Evolutionary conservation across 2,113 vertebrate species (phyloP).

Genomic region (Albula glossodonta): DNA sequence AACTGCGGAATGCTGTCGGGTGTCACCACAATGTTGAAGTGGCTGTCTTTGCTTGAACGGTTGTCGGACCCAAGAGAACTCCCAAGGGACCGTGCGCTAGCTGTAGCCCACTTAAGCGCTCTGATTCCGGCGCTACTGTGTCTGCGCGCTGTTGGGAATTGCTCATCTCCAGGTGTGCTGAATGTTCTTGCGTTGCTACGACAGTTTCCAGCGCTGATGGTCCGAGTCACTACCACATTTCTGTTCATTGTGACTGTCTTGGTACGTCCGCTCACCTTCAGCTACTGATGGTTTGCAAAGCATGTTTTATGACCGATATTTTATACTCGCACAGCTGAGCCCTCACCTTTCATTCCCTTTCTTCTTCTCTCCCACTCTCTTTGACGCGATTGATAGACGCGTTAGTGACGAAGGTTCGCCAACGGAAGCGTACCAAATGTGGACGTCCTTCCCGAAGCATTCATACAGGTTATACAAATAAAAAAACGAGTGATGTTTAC

Average conservation of each 20-base stretch:
- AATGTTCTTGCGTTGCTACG: neutral
- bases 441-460: neutral
- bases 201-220: slow-evolving; percentile 55
- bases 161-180: slow-evolving; percentile 16
- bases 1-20: slow-evolving; percentile 72
- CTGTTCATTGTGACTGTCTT: slow-evolving; percentile 45
- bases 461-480: neutral
- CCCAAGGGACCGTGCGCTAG: slow-evolving; percentile 48
- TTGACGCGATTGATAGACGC: neutral
- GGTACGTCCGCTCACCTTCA: neutral
- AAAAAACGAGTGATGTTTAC: neutral
- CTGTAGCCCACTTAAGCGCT: slow-evolving; percentile 55
- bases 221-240: slow-evolving; percentile 52
- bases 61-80: slow-evolving; percentile 52
- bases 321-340: slow-evolving; percentile 1
- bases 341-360: neutral
- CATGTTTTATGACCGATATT: neutral
- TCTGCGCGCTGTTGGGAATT: slow-evolving; percentile 41
- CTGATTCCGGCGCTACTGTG: slow-evolving; percentile 61
- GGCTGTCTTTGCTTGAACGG: slow-evolving; percentile 54
- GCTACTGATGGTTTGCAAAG: neutral
- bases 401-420: neutral
- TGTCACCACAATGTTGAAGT: slow-evolving; percentile 63
- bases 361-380: slow-evolving; percentile 8
- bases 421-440: slow-evolving; percentile 15